Percentiles rank a stretch among this genome's conserved stretches.
These are phyloP conservation scores for Typhlichthys eigenmanni DNA, from an alignment of 2,797 vertebrate genomes.

Conservation along the genomic window DNA sequence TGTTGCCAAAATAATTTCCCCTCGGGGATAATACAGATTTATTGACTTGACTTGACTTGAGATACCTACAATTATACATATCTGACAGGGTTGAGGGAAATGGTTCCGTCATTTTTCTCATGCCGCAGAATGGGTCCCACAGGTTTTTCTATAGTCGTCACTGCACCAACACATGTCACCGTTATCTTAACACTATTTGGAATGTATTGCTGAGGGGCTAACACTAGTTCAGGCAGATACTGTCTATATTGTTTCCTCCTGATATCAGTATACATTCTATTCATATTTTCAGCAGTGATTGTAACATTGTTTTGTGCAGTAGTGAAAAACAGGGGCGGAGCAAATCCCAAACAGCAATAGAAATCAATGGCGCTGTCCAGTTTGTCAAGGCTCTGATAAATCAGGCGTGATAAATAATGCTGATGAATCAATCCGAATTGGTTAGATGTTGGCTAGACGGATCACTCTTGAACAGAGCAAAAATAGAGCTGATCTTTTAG, in stretches of 20 bases:
- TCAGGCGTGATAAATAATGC: conserved; percentile 37
- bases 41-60: too few relatives aligned
- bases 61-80: neutral
- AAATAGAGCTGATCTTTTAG: neutral
- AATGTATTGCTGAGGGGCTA: too few relatives aligned
- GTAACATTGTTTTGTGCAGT: neutral
- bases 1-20: too few relatives aligned
- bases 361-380: conserved; percentile 42
- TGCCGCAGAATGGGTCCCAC: neutral
- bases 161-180: too few relatives aligned
- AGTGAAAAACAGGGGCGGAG: conserved; percentile 14
- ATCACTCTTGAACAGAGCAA: neutral
- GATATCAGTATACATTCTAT: neutral
- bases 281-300: neutral
- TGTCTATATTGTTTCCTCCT: too few relatives aligned
- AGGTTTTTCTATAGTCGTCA: neutral
- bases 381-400: conserved; percentile 41
- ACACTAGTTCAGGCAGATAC: neutral
- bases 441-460: conserved; percentile 15
- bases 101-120: neutral
- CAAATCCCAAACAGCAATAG: neutral
- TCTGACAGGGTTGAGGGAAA: neutral
- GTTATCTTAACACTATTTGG: too few relatives aligned
- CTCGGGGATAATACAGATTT: too few relatives aligned
- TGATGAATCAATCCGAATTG: conserved; percentile 39